Evolutionary conservation across 2,113 vertebrate species (phyloP), one percentile per base, ranked within the genome.

Genomic region (Ammospiza nelsoni): DNA sequence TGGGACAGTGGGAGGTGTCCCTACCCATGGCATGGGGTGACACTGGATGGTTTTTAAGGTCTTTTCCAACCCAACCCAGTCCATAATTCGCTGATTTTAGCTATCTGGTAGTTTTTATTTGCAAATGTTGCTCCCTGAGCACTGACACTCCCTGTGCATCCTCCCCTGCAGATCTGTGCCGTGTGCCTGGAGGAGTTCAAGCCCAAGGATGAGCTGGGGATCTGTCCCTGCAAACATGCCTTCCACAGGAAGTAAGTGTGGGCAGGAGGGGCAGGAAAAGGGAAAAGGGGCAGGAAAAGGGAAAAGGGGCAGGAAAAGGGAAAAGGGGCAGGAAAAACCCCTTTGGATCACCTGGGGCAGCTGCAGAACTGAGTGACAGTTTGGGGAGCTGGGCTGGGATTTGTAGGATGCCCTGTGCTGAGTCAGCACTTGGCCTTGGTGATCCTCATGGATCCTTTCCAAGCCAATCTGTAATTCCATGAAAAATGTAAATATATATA

Each of bases 101-200:
- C 25, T 4, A 1, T 5, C 4, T 24, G 14, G 27, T 8, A 3
- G 54, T 44, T 65, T 65, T 8, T 3, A 3, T 1, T 7, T 5
- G 31, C 49, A 6, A 15, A 2, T 6, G 24, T 25, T 69, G 41
- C 41, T 18, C 31, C 18, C 61, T 11, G 9, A 12, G 1, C 28
- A 1, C 61, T 90, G 44, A 62, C 37, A 1, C 4, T 17, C 25
- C 31, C 54, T 35, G 16, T 31, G 7, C 37, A 6, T 46, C 20
- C 37, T 49, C 1, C 25, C 49, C 55, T 35, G 13, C 83, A 99
- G 99, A 99, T 99, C 96, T 99, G 99, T 37, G 99, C 99, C 0
- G 99, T 99, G 74, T 99, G 99, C 96, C 97, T 99, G 98, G 99
- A 99, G 97, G 99, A 99, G 96, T 99, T 99, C 98, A 99, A 98